Evolutionary conservation across 2,888 invertebrate species (phyloP).

Genomic region (Mythimna lalbum): DNA sequence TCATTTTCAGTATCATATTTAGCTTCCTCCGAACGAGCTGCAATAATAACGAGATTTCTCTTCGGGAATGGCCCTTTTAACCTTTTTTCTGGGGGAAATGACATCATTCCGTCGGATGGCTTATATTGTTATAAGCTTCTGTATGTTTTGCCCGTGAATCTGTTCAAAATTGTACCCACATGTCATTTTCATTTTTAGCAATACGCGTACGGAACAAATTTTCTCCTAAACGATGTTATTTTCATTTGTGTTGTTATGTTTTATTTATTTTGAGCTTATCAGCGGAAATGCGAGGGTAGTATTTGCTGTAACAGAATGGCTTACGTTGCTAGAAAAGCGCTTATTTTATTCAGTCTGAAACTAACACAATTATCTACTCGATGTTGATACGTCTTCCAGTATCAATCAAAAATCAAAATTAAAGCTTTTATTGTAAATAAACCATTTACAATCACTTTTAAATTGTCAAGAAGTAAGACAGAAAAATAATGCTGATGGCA

Average conservation of each 20-base stretch:
- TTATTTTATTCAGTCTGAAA: neutral
- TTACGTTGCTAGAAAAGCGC: neutral
- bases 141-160: slow-evolving; percentile 71
- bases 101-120: slow-evolving; percentile 75
- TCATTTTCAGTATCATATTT: slow-evolving; percentile 71
- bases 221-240: slow-evolving; percentile 57
- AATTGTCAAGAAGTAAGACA: no score
- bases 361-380: neutral
- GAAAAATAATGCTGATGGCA: no score
- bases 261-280: slow-evolving; percentile 51
- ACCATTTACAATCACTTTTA: no score
- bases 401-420: neutral
- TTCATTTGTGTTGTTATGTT: slow-evolving; percentile 51
- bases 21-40: slow-evolving; percentile 72
- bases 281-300: slow-evolving; percentile 22
- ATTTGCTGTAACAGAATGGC: neutral
- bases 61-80: slow-evolving; percentile 75
- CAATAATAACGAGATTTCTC: slow-evolving; percentile 75
- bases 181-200: slow-evolving; percentile 65
- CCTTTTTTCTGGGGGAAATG: slow-evolving; percentile 75
- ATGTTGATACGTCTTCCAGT: neutral
- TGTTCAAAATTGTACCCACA: slow-evolving; percentile 65
- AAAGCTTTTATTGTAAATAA: no score
- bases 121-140: slow-evolving; percentile 75
- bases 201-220: slow-evolving; percentile 57